Percentiles rank a stretch among this genome's conserved stretches.
Conservation (phyloP, 2,797 vertebrate genomes). For the Trachurus trachurus region DNA sequence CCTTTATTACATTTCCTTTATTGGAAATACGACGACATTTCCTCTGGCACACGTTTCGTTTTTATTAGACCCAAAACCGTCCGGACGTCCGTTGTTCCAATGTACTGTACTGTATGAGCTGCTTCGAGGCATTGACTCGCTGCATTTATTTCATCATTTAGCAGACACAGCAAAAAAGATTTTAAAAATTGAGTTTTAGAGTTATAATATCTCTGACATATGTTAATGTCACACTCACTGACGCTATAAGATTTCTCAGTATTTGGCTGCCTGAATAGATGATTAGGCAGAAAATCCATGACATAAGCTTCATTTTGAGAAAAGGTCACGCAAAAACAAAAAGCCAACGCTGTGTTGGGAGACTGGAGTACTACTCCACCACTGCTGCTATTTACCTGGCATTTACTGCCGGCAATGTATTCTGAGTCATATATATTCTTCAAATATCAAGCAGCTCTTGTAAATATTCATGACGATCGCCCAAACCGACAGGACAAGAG, state of each 20-base stretch:
- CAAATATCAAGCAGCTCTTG: slow-evolving; percentile 79
- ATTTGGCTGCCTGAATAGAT: slow-evolving; percentile 31
- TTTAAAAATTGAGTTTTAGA: neutral
- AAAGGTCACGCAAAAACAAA: slow-evolving; percentile 69
- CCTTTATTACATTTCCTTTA: neutral
- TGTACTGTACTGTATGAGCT: no score
- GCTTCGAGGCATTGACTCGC: neutral
- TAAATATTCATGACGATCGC: slow-evolving; percentile 81
- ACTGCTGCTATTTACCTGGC: slow-evolving; percentile 76
- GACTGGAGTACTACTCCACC: slow-evolving; percentile 45
- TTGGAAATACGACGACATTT: neutral
- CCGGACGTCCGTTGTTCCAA: neutral
- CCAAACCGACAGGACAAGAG: slow-evolving; percentile 67
- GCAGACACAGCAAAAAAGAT: neutral
- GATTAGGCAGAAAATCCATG: slow-evolving; percentile 49
- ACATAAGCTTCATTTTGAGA: slow-evolving; percentile 54
- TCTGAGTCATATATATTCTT: slow-evolving; percentile 64
- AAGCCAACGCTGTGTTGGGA: slow-evolving; percentile 39
- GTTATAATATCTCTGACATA: slow-evolving; percentile 21
- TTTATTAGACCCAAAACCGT: neutral
- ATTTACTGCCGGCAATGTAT: slow-evolving; percentile 75
- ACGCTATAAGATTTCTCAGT: slow-evolving; percentile 11
- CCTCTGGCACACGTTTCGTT: neutral
- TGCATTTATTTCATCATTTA: neutral
- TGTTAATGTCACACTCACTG: slow-evolving; percentile 18